Evolutionary conservation across 2,797 vertebrate genomes (phyloP).

Genomic region (Peromyscus nudipes): DNA sequence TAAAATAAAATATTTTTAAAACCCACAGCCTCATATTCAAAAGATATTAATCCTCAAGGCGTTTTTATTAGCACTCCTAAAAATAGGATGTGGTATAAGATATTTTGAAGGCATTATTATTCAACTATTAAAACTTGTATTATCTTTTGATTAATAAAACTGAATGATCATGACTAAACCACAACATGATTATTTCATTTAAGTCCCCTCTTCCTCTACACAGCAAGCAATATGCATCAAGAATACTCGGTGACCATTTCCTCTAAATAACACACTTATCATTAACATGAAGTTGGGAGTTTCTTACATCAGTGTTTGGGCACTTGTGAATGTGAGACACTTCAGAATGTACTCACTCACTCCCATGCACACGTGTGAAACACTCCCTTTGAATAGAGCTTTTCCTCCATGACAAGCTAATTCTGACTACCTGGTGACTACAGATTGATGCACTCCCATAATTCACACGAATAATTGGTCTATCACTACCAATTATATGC

Average conservation of each 20-base stretch:
- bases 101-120: conserved; percentile 3
- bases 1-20: conserved; percentile 28
- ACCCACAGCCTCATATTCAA: not conserved
- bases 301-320: not conserved
- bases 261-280: not conserved
- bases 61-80: conserved; percentile 25
- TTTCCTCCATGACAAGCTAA: not conserved
- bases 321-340: not conserved
- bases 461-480: not conserved
- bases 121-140: not conserved
- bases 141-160: conserved; percentile 44
- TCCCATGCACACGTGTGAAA: not conserved
- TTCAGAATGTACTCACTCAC: not conserved
- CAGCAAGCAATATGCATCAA: not conserved
- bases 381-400: not conserved
- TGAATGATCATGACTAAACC: not conserved
- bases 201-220: not conserved
- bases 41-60: not conserved
- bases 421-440: conserved; percentile 34
- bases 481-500: not conserved
- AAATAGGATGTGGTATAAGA: conserved; percentile 24
- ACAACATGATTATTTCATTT: not conserved
- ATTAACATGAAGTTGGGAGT: not conserved
- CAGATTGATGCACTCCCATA: not conserved
- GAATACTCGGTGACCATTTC: not conserved